Conservation (phyloP, 2,888 invertebrate genomes). For the Clivina fossor region DNA sequence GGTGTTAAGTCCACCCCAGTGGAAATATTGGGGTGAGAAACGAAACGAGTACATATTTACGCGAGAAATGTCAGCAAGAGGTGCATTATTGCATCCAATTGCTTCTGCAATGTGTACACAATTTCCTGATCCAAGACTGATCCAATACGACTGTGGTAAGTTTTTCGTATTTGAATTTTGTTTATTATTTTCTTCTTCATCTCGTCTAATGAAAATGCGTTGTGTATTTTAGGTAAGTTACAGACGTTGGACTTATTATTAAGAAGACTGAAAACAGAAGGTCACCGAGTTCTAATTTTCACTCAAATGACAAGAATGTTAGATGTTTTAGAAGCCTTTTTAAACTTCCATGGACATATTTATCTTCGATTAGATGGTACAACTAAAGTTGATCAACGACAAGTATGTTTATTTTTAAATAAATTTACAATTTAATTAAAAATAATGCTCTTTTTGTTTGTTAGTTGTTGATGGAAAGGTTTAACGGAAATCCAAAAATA, state of each 20-base stretch:
- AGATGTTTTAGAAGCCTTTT: slow-evolving; percentile 95
- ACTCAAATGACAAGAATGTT: slow-evolving; percentile 99
- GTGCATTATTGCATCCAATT: slow-evolving; percentile 75
- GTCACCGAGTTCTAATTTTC: slow-evolving; percentile 93
- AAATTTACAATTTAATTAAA: not conserved
- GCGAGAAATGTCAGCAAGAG: slow-evolving; percentile 62
- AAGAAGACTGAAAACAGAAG: slow-evolving; percentile 76
- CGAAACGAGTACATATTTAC: slow-evolving; percentile 57
- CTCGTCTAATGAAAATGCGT: too few relatives aligned
- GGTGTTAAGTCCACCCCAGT: slow-evolving; percentile 71
- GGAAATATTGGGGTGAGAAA: slow-evolving; percentile 58
- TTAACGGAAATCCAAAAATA: slow-evolving; percentile 91
- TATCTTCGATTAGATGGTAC: slow-evolving; percentile 96
- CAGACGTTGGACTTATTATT: slow-evolving; percentile 85
- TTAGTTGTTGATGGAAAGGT: slow-evolving; percentile 89
- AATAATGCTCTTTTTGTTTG: slow-evolving; percentile 37
- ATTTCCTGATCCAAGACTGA: slow-evolving; percentile 96
- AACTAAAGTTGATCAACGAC: slow-evolving; percentile 91
- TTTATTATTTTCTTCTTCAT: too few relatives aligned
- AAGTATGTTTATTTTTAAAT: slow-evolving; percentile 57
- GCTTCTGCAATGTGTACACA: slow-evolving; percentile 82
- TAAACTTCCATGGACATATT: slow-evolving; percentile 95
- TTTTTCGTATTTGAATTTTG: slow-evolving; percentile 37
- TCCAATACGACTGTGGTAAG: slow-evolving; percentile 97
- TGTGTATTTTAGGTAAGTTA: slow-evolving; percentile 74